Evolutionary conservation across 2,797 vertebrate species (phyloP), one percentile per base, ranked within the genome.

Genomic region (Thripadectes ignobilis): DNA sequence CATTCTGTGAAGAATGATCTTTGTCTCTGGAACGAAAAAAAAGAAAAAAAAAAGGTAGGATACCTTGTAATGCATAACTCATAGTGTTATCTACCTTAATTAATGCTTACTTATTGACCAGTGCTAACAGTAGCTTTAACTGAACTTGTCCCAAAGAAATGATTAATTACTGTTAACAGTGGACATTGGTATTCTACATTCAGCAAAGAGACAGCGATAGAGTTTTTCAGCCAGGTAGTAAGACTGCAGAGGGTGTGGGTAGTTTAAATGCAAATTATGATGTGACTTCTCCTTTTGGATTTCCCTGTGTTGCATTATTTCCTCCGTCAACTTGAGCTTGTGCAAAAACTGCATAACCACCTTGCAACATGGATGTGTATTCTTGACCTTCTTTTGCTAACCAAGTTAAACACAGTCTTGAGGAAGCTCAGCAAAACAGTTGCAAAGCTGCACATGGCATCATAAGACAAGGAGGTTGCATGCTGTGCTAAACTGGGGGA

Each of bases 241-340:
- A 82, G 49, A 68, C 48, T 62, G 71, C 27, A 88, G 75, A 92
- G 65, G 45, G 36, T 62, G 45, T 74, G 63, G 34, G 55, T 72
- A 71, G 41, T 19, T 83, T 65, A 80, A 63, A 91, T 89, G 54
- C 57, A 89, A 88, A 94, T 95, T 13, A 54, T 21, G 26, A 32
- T 62, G 65, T 22, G 57, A 73, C 76, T 95, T 93, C 55, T 86
- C n/a, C 52, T 81, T 91, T 77, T 67, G 38, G 65, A 55, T 89
- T 88, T 88, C 43, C 41, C 76, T 30, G 69, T 23, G 7, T 74
- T 82, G 80, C 2, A 15, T 20, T 83, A 24, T 90, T 86, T 85
- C 74, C 94, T 88, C 65, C 89, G 83, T 63, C 54, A 73, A 26
- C 51, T 88, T 59, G 65, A 86, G 86, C 90, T 84, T 89, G 57